These are phyloP conservation scores for Tor tambroides DNA, from an alignment of 2,113 vertebrate genomes.

Conservation along the genomic window DNA sequence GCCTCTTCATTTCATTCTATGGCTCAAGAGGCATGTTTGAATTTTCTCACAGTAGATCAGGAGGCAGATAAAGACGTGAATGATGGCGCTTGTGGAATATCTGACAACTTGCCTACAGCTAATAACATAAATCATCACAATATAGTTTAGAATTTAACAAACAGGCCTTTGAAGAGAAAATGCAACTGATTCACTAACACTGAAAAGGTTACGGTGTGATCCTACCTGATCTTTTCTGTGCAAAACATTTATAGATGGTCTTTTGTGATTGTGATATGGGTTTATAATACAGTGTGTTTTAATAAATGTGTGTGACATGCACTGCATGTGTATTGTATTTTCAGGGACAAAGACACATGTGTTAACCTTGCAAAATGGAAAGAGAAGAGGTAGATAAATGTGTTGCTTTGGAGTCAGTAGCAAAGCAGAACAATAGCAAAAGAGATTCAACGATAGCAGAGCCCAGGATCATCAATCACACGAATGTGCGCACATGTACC, in stretches of 20 bases:
- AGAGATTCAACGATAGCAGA: neutral
- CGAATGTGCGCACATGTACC: conserved; percentile 9
- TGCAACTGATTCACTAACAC: neutral
- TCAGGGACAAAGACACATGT: conserved; percentile 23
- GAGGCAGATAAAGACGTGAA: conserved; percentile 1
- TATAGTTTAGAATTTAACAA: neutral
- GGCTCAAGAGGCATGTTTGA: neutral
- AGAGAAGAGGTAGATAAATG: conserved; percentile 36
- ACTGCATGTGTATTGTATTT: neutral
- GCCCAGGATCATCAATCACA: conserved; percentile 17
- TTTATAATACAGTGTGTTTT: neutral
- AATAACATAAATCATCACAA: conserved; percentile 27
- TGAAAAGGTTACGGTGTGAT: neutral
- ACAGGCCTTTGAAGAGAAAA: conserved; percentile 2
- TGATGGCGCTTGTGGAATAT: conserved; percentile 5
- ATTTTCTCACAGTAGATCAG: conserved; percentile 26
- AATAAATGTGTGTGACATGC: conserved; percentile 1
- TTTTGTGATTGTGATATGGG: neutral
- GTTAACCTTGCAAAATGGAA: conserved; percentile 14
- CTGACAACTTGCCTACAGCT: conserved; percentile 18
- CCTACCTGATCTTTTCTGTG: neutral
- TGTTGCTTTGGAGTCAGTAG: conserved; percentile 12
- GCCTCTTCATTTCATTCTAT: neutral
- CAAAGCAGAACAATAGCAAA: conserved; percentile 36
- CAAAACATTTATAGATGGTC: neutral